These are phyloP conservation scores for Parapsyche elsis DNA, from an alignment of 1,140 invertebrate species.

Conservation along the genomic window DNA sequence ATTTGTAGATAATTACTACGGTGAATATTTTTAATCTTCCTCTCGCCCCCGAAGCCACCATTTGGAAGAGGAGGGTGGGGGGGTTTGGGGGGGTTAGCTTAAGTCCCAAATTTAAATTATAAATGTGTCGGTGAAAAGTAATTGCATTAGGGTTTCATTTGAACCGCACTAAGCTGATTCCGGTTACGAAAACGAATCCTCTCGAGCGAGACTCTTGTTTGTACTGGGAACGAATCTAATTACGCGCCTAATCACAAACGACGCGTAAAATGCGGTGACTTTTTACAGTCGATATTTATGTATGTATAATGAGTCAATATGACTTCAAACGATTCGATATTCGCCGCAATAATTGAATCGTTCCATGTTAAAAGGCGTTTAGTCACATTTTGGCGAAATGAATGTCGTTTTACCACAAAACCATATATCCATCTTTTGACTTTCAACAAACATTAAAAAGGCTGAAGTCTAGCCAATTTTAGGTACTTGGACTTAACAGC, in stretches of 20 bases:
- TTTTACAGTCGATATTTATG: no score
- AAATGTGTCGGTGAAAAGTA: slow-evolving; percentile 17
- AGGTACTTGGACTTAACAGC: no score
- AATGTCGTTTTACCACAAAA: no score
- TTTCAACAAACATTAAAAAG: no score
- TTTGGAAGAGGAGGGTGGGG: background rate
- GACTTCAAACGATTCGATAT: no score
- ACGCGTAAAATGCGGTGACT: no score
- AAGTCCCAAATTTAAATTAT: slow-evolving; percentile 24
- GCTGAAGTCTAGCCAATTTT: no score
- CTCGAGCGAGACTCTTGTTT: background rate
- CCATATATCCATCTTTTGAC: no score
- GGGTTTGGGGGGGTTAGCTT: background rate
- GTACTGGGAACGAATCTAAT: background rate
- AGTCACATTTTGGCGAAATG: no score
- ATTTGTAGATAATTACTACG: slow-evolving; percentile 29
- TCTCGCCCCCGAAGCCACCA: background rate
- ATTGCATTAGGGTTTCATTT: slow-evolving; percentile 24
- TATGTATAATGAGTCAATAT: no score
- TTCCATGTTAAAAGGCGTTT: no score
- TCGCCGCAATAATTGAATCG: no score
- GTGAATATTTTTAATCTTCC: slow-evolving; percentile 19
- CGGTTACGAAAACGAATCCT: background rate
- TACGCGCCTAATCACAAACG: background rate
- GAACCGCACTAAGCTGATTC: slow-evolving; percentile 1